A percentile compares a stretch with the other conserved stretches of the same genome.
These are phyloP conservation scores for Apus apus DNA, from an alignment of 2,113 vertebrate species.

Conservation along the genomic window DNA sequence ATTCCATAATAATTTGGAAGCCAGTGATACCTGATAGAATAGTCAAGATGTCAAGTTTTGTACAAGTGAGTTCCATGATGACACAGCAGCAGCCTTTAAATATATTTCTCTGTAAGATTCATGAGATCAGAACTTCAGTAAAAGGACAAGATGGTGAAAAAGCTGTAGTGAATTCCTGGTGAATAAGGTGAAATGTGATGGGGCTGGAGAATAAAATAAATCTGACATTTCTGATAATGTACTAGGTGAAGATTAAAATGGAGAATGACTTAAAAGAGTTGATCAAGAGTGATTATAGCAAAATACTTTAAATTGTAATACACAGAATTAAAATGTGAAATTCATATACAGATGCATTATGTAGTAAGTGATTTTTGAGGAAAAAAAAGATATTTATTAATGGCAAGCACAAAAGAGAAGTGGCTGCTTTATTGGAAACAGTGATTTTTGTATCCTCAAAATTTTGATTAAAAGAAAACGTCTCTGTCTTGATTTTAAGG, in stretches of 20 bases:
- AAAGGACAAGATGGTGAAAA: neutral
- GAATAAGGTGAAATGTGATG: neutral
- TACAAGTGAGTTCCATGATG: neutral
- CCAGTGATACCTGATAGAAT: neutral
- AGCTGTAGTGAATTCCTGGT: neutral
- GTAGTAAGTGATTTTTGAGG: neutral
- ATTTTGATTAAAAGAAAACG: neutral
- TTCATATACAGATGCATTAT: neutral
- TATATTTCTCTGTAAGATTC: neutral
- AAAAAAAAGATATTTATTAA: neutral
- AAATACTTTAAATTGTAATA: neutral
- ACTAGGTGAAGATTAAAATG: neutral
- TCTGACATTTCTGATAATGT: neutral
- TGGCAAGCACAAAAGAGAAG: neutral
- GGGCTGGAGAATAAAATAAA: neutral
- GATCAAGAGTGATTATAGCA: neutral
- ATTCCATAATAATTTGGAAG: constrained; percentile 1
- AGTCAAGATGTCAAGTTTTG: neutral
- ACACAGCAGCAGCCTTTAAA: neutral
- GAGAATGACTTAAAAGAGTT: neutral
- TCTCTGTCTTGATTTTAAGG: neutral
- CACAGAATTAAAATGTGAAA: neutral
- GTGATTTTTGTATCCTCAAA: neutral
- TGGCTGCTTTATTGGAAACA: neutral
- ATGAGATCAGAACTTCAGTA: neutral